Conservation (phyloP, 2,113 vertebrate genomes). For the Desmodus rotundus region DNA sequence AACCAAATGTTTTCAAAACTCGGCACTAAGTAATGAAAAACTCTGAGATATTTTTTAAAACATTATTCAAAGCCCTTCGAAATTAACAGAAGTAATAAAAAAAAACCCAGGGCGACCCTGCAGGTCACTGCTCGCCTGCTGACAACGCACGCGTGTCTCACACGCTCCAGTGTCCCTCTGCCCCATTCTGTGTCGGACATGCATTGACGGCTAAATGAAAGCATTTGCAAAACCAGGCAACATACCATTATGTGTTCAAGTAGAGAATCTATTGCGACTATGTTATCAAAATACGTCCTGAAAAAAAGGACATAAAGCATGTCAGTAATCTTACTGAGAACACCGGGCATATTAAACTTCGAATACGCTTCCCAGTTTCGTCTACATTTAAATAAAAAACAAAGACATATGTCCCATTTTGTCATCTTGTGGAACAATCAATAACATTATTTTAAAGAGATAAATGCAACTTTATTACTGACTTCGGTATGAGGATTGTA, state of each 20-base stretch:
- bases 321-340: constrained; percentile 38
- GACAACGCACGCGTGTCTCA: accelerated
- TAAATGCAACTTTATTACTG: background rate
- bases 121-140: background rate
- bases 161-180: accelerated
- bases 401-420: background rate
- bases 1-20: background rate
- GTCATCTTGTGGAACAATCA: background rate
- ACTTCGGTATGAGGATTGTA: background rate
- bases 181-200: background rate
- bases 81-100: background rate
- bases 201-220: background rate
- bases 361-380: background rate
- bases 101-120: too few species aligned
- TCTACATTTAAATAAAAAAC: background rate
- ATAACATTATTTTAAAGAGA: background rate
- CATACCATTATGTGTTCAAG: constrained; percentile 99
- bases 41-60: background rate
- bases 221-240: background rate
- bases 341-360: background rate
- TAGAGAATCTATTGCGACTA: constrained; percentile 99
- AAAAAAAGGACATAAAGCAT: constrained; percentile 74
- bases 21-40: background rate
- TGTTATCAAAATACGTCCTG: constrained; percentile 99
- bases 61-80: background rate